Conservation (phyloP, 2,797 vertebrate genomes). For the Sardinella longiceps region DNA sequence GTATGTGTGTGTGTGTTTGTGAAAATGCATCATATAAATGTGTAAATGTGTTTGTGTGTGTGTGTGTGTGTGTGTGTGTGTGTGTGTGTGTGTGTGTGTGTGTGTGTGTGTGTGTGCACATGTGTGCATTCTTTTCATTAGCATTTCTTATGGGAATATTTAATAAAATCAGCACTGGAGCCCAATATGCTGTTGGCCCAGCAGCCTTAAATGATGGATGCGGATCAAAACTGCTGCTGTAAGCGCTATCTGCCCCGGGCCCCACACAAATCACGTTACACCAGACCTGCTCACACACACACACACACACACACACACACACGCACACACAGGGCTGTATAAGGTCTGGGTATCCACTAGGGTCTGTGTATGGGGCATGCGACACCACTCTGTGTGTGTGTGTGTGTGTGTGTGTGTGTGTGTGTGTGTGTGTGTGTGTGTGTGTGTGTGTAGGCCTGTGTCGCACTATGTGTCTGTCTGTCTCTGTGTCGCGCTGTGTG, state of each 20-base stretch:
- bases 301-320: too few relatives aligned
- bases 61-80: neutral
- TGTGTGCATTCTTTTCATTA: slow-evolving; percentile 32
- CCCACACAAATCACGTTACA: neutral
- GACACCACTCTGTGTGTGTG: too few relatives aligned
- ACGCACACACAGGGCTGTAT: too few relatives aligned
- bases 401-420: neutral
- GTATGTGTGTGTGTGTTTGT: too few relatives aligned
- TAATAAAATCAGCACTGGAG: slow-evolving; percentile 43
- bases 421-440: neutral
- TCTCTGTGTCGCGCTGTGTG: too few relatives aligned
- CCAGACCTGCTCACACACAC: neutral
- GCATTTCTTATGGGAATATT: slow-evolving; percentile 33
- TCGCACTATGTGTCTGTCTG: too few relatives aligned
- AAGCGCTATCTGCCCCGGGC: neutral
- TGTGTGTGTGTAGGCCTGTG: neutral
- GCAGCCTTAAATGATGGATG: neutral
- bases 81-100: too few relatives aligned
- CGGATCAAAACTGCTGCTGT: neutral
- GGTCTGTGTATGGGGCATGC: too few relatives aligned
- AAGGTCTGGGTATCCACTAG: too few relatives aligned
- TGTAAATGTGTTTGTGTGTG: neutral
- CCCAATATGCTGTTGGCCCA: slow-evolving; percentile 42
- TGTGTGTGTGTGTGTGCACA: too few relatives aligned
- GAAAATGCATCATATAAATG: too few relatives aligned